Conservation (phyloP, 2,888 invertebrate species). For the Heliconius ismenius region DNA sequence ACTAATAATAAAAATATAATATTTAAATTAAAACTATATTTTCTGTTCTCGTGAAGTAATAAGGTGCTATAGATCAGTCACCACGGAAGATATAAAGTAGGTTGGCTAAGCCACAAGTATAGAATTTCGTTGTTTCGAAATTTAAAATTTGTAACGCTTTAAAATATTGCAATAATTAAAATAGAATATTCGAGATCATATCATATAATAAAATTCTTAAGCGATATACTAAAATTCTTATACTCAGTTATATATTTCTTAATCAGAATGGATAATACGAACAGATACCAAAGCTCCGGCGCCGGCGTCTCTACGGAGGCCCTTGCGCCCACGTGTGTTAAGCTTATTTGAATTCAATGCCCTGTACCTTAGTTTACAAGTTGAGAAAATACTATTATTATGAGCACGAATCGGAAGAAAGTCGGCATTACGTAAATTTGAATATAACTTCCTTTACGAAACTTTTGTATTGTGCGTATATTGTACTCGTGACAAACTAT, state of each 20-base stretch:
- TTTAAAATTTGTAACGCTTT: slow-evolving; percentile 30
- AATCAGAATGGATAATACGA: background rate
- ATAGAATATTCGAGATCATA: background rate
- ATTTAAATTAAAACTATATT: slow-evolving; percentile 5
- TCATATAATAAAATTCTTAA: background rate
- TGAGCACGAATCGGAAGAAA: slow-evolving; percentile 42
- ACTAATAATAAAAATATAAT: background rate
- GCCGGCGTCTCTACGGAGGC: slow-evolving; percentile 56
- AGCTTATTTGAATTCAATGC: slow-evolving; percentile 72
- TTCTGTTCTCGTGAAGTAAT: background rate
- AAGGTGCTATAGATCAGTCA: background rate
- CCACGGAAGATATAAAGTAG: slow-evolving; percentile 32
- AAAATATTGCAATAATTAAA: slow-evolving; percentile 11
- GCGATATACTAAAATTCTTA: background rate
- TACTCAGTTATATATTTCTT: background rate
- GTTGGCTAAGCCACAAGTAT: slow-evolving; percentile 33
- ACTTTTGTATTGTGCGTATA: too few relatives aligned
- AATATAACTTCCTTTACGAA: slow-evolving; percentile 22
- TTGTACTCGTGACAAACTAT: too few relatives aligned
- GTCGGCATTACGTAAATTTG: slow-evolving; percentile 24
- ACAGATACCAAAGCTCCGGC: slow-evolving; percentile 46
- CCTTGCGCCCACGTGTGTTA: slow-evolving; percentile 59
- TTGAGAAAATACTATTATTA: slow-evolving; percentile 41
- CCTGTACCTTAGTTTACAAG: slow-evolving; percentile 38
- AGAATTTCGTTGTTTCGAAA: slow-evolving; percentile 34